These are phyloP conservation scores for Rhinoderma darwinii DNA, from an alignment of 2,113 vertebrate genomes.

Conservation along the genomic window DNA sequence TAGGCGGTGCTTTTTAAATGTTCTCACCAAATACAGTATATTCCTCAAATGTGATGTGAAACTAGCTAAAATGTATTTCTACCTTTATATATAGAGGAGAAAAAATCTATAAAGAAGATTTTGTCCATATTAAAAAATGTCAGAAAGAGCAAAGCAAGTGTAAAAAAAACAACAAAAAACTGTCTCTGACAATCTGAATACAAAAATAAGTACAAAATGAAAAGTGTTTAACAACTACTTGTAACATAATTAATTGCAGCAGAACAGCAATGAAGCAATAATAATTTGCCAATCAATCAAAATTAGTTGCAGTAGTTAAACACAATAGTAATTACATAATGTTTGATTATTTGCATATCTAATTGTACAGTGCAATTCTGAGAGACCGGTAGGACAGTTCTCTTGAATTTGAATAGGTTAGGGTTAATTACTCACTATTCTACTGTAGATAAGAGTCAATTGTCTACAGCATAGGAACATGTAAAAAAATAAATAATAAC, in stretches of 20 bases:
- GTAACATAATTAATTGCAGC: conserved; percentile 11
- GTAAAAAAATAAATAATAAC: background rate
- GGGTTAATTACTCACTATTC: conserved; percentile 2
- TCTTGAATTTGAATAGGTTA: background rate
- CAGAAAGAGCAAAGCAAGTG: background rate
- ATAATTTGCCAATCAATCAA: conserved; percentile 20
- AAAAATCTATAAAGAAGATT: background rate
- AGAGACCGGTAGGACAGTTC: background rate
- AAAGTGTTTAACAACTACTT: background rate
- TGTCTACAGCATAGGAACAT: background rate
- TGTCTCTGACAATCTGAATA: background rate
- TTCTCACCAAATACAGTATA: background rate
- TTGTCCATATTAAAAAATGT: background rate
- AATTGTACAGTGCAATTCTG: conserved; percentile 12
- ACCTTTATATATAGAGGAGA: background rate
- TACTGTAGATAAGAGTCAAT: background rate
- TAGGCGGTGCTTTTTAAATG: no score
- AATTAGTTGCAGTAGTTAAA: conserved; percentile 44
- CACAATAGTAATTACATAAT: conserved; percentile 41
- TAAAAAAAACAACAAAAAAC: no score
- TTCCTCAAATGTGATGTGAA: background rate
- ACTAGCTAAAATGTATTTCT: background rate
- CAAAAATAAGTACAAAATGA: background rate
- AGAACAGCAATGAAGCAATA: background rate
- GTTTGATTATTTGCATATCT: conserved; percentile 47